Evolutionary conservation across 1,140 invertebrate genomes (phyloP).

Genomic region (Tribolium castaneum): DNA sequence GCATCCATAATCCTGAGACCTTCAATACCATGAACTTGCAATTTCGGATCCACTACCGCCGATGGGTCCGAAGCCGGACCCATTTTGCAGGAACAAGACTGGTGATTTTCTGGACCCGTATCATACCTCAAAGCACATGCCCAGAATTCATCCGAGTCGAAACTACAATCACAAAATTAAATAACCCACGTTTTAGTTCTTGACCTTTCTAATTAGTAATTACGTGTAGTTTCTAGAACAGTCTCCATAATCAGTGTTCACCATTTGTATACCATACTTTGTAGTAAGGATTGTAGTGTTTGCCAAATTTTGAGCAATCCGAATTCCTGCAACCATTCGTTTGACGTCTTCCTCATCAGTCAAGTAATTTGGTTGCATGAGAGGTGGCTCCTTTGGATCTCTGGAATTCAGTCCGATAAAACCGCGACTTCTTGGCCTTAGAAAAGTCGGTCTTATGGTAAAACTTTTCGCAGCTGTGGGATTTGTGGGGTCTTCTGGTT

Average conservation of each 20-base stretch:
- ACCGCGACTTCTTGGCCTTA: conserved; percentile 44
- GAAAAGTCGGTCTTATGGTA: conserved; percentile 15
- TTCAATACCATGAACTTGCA: conserved; percentile 76
- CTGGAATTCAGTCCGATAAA: conserved; percentile 56
- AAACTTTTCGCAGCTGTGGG: conserved; percentile 45
- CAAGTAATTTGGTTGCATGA: conserved; percentile 69
- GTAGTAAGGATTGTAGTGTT: conserved; percentile 41
- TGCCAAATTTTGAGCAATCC: conserved; percentile 48
- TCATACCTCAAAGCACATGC: conserved; percentile 78
- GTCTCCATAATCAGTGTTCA: conserved; percentile 58
- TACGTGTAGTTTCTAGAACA: neutral
- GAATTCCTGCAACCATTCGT: conserved; percentile 60
- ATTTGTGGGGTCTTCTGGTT: conserved; percentile 65
- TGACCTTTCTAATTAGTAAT: neutral
- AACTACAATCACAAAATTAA: conserved; percentile 60
- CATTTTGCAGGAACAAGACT: conserved; percentile 84
- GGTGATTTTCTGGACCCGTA: conserved; percentile 84
- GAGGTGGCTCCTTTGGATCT: conserved; percentile 67
- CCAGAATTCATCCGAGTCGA: conserved; percentile 82
- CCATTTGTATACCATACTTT: conserved; percentile 68
- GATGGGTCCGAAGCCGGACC: conserved; percentile 72
- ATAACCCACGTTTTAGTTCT: neutral
- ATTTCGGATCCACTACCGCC: conserved; percentile 76
- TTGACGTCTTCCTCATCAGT: conserved; percentile 58
- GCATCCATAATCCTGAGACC: conserved; percentile 79